These are phyloP conservation scores for Ectemnius lituratus DNA, from an alignment of 2,888 invertebrate genomes.

Conservation along the genomic window DNA sequence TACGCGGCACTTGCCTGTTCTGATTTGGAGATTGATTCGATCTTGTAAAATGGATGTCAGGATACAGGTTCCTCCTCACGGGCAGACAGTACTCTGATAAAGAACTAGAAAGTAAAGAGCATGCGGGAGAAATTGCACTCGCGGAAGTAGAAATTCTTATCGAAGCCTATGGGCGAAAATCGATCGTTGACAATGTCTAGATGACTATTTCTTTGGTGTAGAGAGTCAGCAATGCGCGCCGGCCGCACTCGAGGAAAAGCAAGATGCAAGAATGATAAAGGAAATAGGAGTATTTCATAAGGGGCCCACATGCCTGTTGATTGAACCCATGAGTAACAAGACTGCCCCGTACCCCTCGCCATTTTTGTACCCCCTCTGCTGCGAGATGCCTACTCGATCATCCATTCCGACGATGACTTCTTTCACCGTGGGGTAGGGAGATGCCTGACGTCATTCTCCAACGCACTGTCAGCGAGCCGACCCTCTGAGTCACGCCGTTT, in stretches of 20 bases:
- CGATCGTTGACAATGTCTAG: no score
- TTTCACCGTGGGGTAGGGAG: constrained; percentile 63
- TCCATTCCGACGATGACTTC: constrained; percentile 72
- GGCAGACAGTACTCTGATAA: neutral
- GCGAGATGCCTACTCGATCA: constrained; percentile 52
- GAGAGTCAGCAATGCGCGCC: constrained; percentile 3
- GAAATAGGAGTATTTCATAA: constrained; percentile 50
- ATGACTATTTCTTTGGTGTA: no score
- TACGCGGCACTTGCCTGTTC: constrained; percentile 22
- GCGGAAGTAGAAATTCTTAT: no score
- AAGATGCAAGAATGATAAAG: constrained; percentile 33
- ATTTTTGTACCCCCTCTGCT: constrained; percentile 27
- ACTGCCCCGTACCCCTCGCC: constrained; percentile 44
- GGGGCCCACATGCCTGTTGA: constrained; percentile 64
- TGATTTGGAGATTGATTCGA: constrained; percentile 7
- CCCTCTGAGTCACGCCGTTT: constrained; percentile 73
- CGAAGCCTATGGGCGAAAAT: no score
- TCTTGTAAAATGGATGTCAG: neutral
- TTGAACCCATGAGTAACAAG: constrained; percentile 64
- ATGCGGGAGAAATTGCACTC: no score
- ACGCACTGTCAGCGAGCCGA: constrained; percentile 71
- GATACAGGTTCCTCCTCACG: neutral
- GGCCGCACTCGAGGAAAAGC: neutral
- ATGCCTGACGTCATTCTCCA: constrained; percentile 73
- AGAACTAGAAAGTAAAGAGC: neutral